Percentiles rank a stretch among this genome's conserved stretches.
Evolutionary conservation across 2,113 vertebrate species (phyloP).

Genomic region (Chrysemys picta): DNA sequence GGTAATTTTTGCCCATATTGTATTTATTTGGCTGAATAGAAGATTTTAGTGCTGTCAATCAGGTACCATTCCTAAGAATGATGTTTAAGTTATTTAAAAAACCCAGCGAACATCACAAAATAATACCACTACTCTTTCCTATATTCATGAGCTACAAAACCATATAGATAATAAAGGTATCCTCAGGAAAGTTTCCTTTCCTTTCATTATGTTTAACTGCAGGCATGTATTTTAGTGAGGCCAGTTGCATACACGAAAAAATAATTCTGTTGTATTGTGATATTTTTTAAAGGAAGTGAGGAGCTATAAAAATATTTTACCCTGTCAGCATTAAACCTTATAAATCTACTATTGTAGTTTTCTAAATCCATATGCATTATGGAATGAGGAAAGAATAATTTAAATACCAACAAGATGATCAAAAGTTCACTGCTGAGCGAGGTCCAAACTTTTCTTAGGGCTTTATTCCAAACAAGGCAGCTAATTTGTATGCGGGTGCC

Average conservation of each 20-base stretch:
- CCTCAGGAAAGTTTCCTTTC: background rate
- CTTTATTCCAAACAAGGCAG: constrained; percentile 21
- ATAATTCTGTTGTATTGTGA: background rate
- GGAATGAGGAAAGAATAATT: constrained; percentile 28
- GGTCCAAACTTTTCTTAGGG: background rate
- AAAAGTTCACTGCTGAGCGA: background rate
- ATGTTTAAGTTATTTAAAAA: background rate
- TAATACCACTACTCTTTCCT: background rate
- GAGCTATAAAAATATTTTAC: background rate
- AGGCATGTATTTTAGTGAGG: background rate
- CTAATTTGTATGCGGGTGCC: background rate
- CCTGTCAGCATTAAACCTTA: background rate
- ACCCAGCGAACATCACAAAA: background rate
- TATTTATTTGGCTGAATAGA: background rate
- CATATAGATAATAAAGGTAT: background rate
- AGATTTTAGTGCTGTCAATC: background rate
- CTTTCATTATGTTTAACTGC: constrained; percentile 4
- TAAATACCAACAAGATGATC: background rate
- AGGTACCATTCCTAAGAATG: background rate
- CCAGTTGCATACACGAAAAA: background rate
- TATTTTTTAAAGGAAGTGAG: background rate
- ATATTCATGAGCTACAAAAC: background rate
- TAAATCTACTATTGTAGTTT: background rate
- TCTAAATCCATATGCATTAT: constrained; percentile 2
- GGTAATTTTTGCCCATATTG: background rate